phyloP scores from a whole-genome alignment of 2,888 invertebrate species.

The Ommatoiulus sabulosus region DNA sequence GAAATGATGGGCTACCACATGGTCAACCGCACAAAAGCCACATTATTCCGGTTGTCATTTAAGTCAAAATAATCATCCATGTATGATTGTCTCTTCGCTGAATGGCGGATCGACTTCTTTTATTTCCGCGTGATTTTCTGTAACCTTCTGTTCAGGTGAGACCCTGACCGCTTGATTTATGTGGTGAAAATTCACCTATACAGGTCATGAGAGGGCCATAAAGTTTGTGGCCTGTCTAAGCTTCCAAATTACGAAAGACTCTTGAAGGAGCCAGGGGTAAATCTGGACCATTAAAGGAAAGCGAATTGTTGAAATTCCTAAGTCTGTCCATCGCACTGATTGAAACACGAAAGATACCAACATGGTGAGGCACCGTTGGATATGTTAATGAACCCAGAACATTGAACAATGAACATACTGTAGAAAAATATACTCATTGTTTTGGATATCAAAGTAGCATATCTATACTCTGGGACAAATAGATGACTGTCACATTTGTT shows the following conservation, averaged over 20 bases:
- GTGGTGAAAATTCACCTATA: conserved; percentile 5
- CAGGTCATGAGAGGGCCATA: not conserved
- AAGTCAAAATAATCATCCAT: not conserved
- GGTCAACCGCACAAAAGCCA: conserved; percentile 40
- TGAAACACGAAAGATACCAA: too few relatives aligned
- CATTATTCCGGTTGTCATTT: not conserved
- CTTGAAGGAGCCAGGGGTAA: not conserved
- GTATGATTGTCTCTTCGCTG: not conserved
- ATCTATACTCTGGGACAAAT: too few relatives aligned
- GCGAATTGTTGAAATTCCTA: not conserved
- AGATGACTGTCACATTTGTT: too few relatives aligned
- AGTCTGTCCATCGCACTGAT: not conserved
- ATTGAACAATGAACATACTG: not conserved
- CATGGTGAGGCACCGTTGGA: too few relatives aligned
- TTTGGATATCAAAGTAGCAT: too few relatives aligned
- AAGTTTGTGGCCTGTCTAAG: conserved; percentile 7
- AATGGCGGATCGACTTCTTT: not conserved
- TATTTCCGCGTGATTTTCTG: not conserved
- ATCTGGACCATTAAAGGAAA: not conserved
- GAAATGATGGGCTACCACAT: not conserved
- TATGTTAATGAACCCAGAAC: too few relatives aligned
- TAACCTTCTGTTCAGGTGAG: not conserved
- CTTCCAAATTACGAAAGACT: conserved; percentile 3
- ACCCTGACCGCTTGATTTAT: conserved; percentile 9
- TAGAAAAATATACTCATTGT: too few relatives aligned